Evolutionary conservation across 2,797 vertebrate genomes (phyloP).

Genomic region (Molossus molossus): DNA sequence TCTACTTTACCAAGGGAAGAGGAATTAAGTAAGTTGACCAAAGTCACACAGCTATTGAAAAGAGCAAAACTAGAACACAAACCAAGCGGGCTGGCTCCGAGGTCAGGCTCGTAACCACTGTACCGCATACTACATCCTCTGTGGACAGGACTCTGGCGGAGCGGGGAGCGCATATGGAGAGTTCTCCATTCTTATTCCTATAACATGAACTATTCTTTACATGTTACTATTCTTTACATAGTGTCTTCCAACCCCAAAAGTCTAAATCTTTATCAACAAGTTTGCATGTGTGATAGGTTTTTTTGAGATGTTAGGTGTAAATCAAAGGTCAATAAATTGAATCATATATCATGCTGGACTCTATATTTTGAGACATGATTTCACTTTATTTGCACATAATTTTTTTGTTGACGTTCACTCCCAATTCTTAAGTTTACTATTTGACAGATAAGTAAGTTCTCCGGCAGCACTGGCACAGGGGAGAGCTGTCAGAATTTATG

Average conservation of each 20-base stretch:
- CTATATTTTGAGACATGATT: slow-evolving; percentile 5
- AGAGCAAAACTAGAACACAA: slow-evolving; percentile 24
- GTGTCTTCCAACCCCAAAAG: background rate
- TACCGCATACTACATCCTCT: background rate
- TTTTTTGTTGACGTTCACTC: slow-evolving; percentile 37
- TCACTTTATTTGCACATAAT: slow-evolving; percentile 12
- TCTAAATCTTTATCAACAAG: slow-evolving; percentile 28
- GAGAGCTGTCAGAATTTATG: background rate
- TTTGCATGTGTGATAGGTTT: background rate
- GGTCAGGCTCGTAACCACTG: background rate
- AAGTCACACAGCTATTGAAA: slow-evolving; percentile 27
- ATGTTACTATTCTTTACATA: background rate
- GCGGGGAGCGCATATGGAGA: background rate
- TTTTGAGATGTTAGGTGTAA: slow-evolving; percentile 31
- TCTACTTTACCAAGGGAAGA: background rate
- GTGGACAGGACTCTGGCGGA: background rate
- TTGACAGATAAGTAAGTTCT: slow-evolving; percentile 11
- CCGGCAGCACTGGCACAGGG: background rate
- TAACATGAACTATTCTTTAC: background rate
- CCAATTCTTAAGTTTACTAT: slow-evolving; percentile 50
- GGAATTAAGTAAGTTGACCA: background rate
- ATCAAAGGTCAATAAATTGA: slow-evolving; percentile 10
- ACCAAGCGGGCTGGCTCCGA: slow-evolving; percentile 7
- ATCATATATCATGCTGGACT: background rate
- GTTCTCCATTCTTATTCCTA: background rate